These are phyloP conservation scores for Drosophila greeni DNA, from an alignment of 2,888 invertebrate species.

Conservation along the genomic window DNA sequence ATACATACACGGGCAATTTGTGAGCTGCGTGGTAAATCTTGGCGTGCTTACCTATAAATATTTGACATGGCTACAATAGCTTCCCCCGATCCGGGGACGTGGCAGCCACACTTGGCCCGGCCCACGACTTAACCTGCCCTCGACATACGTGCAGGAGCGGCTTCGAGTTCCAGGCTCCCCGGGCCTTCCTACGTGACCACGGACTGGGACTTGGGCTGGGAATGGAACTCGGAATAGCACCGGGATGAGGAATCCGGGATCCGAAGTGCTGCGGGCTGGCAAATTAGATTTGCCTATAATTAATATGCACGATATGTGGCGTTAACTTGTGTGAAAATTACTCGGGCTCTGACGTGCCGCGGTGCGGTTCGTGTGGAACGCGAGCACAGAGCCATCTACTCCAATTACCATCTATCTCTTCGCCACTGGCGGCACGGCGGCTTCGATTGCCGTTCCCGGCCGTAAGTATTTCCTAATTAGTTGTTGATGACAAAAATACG, in stretches of 20 bases:
- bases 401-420: slow-evolving; percentile 26
- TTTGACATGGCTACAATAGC: slow-evolving; percentile 69
- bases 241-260: slow-evolving; percentile 34
- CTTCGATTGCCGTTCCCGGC: slow-evolving; percentile 53
- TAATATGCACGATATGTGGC: slow-evolving; percentile 73
- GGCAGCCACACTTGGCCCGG: slow-evolving; percentile 31
- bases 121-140: slow-evolving; percentile 25
- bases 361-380: slow-evolving; percentile 41
- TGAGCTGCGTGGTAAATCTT: slow-evolving; percentile 60
- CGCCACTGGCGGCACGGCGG: slow-evolving; percentile 42
- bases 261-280: slow-evolving; percentile 51
- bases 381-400: slow-evolving; percentile 47
- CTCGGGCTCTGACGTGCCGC: slow-evolving; percentile 64
- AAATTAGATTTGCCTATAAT: slow-evolving; percentile 70
- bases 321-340: slow-evolving; percentile 73
- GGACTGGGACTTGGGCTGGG: not conserved
- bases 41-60: slow-evolving; percentile 69
- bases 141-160: slow-evolving; percentile 64
- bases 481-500: slow-evolving; percentile 56
- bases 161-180: slow-evolving; percentile 36
- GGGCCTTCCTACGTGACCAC: slow-evolving; percentile 53
- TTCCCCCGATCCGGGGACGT: slow-evolving; percentile 37
- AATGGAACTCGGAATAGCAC: not conserved
- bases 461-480: slow-evolving; percentile 64
- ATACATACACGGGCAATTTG: slow-evolving; percentile 54